These are phyloP conservation scores for Trachythela sp. DNA, from an alignment of 64 coral and sea anemone species.

Conservation along the genomic window DNA sequence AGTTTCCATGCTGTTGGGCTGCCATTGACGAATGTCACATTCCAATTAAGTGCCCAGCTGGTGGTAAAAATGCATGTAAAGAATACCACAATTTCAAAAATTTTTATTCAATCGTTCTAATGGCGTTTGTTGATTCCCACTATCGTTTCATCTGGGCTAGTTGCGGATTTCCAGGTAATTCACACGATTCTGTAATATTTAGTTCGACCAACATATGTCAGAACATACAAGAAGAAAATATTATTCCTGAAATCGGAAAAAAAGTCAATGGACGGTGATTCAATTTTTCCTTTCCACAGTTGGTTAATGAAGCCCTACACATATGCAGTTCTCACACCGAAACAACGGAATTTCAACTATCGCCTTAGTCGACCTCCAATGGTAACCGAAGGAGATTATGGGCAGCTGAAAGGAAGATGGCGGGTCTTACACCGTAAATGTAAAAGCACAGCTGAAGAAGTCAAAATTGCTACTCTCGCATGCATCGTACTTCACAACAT, in stretches of 20 bases:
- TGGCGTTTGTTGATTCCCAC: not conserved
- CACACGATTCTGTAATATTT: not conserved
- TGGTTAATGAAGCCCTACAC: constrained; percentile 1
- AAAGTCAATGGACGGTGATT: too few relatives aligned
- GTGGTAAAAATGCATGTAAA: constrained; percentile 6
- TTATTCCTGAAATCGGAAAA: too few relatives aligned
- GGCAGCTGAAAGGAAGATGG: not conserved
- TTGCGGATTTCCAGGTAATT: not conserved
- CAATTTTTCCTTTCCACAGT: not conserved
- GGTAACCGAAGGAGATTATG: not conserved
- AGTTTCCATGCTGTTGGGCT: constrained; percentile 8
- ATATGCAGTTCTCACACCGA: not conserved
- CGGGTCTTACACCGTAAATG: not conserved
- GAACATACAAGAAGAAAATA: not conserved
- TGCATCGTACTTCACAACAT: not conserved
- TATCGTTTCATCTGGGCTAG: not conserved
- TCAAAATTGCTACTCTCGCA: not conserved
- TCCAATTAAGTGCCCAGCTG: not conserved
- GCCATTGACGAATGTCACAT: not conserved
- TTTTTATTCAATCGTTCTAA: too few relatives aligned
- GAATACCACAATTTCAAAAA: not conserved
- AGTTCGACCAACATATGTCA: not conserved
- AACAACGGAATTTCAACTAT: constrained; percentile 14
- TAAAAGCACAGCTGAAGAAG: not conserved
- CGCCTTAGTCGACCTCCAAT: not conserved